Evolutionary conservation across 2,797 vertebrate species (phyloP), one percentile per base, ranked within the genome.

Genomic region (Chelmon rostratus): DNA sequence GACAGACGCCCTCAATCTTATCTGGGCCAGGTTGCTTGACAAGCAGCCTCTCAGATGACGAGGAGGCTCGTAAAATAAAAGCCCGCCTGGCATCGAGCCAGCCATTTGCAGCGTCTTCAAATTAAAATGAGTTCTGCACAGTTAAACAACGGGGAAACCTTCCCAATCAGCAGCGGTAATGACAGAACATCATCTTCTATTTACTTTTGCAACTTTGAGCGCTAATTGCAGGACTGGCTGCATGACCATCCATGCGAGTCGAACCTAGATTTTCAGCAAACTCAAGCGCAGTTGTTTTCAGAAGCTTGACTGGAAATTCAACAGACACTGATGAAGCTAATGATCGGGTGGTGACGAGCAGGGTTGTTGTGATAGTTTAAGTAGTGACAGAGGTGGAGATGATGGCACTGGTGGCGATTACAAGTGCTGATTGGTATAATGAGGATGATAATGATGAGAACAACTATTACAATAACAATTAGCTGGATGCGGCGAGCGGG

Each of bases 111-210:
- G 78, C 88, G 86, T 79, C 80, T 79, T 69, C 50, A 63, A 88
- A 87, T 87, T 81, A 69, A 90, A 89, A 88, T 91, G 76, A 73
- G 73, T 80, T 88, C 84, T 83, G 86, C 74, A 57, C 81, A 38
- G 69, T 86, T 72, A 76, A 81, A 78, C 84, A 79, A 85, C 69
- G 73, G 79, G 73, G 65, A 78, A 81, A 54, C 72, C 40, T 88
- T 84, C 53, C 61, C 74, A 81, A 81, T 86, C 84, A 84, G 71
- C 35, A 9, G 58, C 15, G 6, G 10, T 68, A 83, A 90, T 76
- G 68, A 63, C 38, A 31, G 49, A 68, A 56, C 68, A 79, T 82
- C 64, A 84, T 76, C 78, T 66, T 68, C 57, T 67, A 74, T 80
- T 83, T 85, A 49, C 78, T 82, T 86, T 76, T 62, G 72, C 68